Base-by-base conservation (phyloP, 2,797 vertebrate genomes). In the Remorina albescens region DNA sequence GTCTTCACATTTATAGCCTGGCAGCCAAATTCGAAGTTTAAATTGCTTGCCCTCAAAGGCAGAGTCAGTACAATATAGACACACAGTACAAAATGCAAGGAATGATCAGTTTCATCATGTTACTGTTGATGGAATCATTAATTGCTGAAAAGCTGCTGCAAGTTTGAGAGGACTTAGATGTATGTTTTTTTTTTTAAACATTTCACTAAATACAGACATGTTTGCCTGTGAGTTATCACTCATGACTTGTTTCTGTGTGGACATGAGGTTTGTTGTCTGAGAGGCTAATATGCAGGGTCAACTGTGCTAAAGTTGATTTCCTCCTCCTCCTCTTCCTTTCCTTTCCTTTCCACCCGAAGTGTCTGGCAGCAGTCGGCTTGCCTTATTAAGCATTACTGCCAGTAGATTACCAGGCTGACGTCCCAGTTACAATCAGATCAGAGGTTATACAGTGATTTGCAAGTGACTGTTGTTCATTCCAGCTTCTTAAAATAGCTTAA, bases 401-500 rank as follows among this genome's bases (percentile, higher is more conserved):
- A 66, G 46, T 57, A 74, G 80, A 80, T 88, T 79, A 81, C 34
- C 30, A 76, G 70, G 54, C 71, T 61, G 59, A 30, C 11, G 49
- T 37, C 59, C 78, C 53, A 53, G 21, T 56, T 74, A 37, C 51
- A 47, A 6, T 67, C 61, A 73, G 74, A 63, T 63, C 51, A 56
- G 63, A 70, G 66, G 68, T 74, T 50, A 76, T 42, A 73, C 51
- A 53, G 63, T 36, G 66, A 55, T 80, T 15, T 71, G 30, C 71
- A 70, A 70, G 67, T 84, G 71, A 64, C 65, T 74, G 57, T 79
- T 13, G 13, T 74, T 81, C 65, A 74, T 55, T 56, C 51, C 39
- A 57, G 32, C 62, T 55, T 60, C 71, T 80, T 71, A 61, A 81
- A 77, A 81, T 66, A 75, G n/a, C 41, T 42, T 58, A 67, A 84